These are phyloP conservation scores for Pterois miles DNA, from an alignment of 2,797 vertebrate species.

Conservation along the genomic window DNA sequence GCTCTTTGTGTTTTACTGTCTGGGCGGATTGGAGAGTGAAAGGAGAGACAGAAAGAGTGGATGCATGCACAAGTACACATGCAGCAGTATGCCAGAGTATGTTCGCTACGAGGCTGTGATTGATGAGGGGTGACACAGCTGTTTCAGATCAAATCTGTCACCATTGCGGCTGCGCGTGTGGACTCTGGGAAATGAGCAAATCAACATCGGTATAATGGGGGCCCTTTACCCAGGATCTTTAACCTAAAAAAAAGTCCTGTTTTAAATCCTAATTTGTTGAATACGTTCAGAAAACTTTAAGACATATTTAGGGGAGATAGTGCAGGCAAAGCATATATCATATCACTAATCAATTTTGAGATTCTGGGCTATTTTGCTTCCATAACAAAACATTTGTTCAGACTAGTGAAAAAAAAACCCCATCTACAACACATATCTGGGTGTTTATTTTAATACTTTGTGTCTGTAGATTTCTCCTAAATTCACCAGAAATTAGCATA, in stretches of 20 bases:
- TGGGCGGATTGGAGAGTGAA: conserved; percentile 8
- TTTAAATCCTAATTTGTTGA: background rate
- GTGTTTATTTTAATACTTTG: no score
- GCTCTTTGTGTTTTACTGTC: conserved; percentile 35
- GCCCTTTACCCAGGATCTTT: conserved; percentile 30
- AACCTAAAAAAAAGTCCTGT: background rate
- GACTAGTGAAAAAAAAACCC: no score
- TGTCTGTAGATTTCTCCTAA: no score
- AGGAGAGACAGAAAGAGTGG: background rate
- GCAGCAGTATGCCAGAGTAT: conserved; percentile 19
- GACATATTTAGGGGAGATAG: background rate
- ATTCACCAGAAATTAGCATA: no score
- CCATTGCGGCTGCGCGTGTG: conserved; percentile 39
- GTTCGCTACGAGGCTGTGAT: conserved; percentile 56
- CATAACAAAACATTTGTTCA: no score
- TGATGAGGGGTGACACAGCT: conserved; percentile 67
- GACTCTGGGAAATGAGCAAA: conserved; percentile 65
- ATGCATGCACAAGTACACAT: conserved; percentile 4
- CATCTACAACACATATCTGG: no score
- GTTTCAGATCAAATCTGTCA: conserved; percentile 74
- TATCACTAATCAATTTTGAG: no score
- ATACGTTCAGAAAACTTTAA: conserved; percentile 1
- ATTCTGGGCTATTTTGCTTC: no score
- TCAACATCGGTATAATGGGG: conserved; percentile 28
- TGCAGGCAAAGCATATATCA: no score